Conservation (phyloP, 2,888 invertebrate genomes). For the Hedya salicella region DNA sequence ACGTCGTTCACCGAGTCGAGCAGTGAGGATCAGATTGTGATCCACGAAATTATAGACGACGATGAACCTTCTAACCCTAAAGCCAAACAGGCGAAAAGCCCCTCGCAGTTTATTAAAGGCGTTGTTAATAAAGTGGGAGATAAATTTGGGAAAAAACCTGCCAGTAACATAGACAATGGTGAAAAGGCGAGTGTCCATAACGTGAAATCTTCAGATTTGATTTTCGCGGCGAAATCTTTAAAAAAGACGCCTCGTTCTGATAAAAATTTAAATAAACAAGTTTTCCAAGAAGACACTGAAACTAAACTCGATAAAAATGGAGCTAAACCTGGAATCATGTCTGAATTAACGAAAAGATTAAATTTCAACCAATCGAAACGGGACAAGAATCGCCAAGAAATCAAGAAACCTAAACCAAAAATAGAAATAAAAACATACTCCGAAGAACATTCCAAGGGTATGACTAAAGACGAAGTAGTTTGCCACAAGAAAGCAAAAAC, state of each 20-base stretch:
- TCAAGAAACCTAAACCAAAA: conserved; percentile 64
- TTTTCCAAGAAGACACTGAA: conserved; percentile 48
- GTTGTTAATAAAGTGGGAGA: conserved; percentile 64
- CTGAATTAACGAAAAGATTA: conserved; percentile 70
- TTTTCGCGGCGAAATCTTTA: conserved; percentile 64
- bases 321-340: conserved; percentile 66
- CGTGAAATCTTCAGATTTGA: conserved; percentile 67
- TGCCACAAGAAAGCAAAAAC: conserved; percentile 77
- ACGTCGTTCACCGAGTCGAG: conserved; percentile 76
- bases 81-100: conserved; percentile 60
- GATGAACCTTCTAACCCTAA: conserved; percentile 51
- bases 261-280: conserved; percentile 43
- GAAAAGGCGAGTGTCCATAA: conserved; percentile 71
- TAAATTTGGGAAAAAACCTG: conserved; percentile 59
- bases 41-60: conserved; percentile 59
- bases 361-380: conserved; percentile 72
- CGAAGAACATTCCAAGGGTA: conserved; percentile 68
- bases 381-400: conserved; percentile 63
- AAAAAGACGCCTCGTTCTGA: conserved; percentile 56
- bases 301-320: conserved; percentile 54
- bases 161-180: conserved; percentile 47
- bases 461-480: conserved; percentile 71
- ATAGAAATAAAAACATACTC: conserved; percentile 76
- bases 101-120: conserved; percentile 64
- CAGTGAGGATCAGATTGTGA: conserved; percentile 71